Conservation (phyloP, 2,888 invertebrate species). For the Tetragonisca angustula region DNA sequence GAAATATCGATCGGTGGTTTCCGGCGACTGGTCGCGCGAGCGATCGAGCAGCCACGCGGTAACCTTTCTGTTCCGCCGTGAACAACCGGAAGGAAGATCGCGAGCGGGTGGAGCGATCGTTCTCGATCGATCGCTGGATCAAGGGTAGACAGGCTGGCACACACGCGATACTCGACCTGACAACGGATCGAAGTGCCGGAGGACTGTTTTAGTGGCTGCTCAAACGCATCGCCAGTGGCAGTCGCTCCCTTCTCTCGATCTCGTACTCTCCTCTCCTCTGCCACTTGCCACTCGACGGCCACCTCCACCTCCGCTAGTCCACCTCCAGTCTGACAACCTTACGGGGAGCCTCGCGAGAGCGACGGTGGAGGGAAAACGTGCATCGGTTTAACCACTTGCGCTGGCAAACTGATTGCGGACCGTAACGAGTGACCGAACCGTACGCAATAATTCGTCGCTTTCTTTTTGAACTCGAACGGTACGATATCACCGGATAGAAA, state of each 20-base stretch:
- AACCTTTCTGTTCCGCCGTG: background rate
- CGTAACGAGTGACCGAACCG: too few relatives aligned
- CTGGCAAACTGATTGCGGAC: too few relatives aligned
- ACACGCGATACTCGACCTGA: constrained; percentile 67
- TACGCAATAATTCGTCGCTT: too few relatives aligned
- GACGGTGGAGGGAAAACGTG: constrained; percentile 36
- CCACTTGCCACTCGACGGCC: constrained; percentile 20
- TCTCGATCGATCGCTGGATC: constrained; percentile 14
- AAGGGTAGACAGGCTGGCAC: background rate
- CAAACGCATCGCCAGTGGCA: constrained; percentile 73
- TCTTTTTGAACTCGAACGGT: too few relatives aligned
- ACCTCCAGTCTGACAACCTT: constrained; percentile 39
- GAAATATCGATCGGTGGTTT: constrained; percentile 14
- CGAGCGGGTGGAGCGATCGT: background rate
- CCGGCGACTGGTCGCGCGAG: background rate
- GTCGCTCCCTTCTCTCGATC: constrained; percentile 66
- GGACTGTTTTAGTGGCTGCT: constrained; percentile 76
- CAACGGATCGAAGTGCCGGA: constrained; percentile 75
- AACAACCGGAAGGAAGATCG: background rate
- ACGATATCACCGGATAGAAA: too few relatives aligned
- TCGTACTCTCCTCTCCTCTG: constrained; percentile 28
- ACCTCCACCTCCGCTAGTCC: constrained; percentile 49
- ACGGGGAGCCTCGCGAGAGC: constrained; percentile 15
- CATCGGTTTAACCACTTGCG: constrained; percentile 18
- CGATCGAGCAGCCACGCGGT: constrained; percentile 5